phyloP scores from a whole-genome alignment of 2,888 invertebrate species.

The Leptopilina syphax region DNA sequence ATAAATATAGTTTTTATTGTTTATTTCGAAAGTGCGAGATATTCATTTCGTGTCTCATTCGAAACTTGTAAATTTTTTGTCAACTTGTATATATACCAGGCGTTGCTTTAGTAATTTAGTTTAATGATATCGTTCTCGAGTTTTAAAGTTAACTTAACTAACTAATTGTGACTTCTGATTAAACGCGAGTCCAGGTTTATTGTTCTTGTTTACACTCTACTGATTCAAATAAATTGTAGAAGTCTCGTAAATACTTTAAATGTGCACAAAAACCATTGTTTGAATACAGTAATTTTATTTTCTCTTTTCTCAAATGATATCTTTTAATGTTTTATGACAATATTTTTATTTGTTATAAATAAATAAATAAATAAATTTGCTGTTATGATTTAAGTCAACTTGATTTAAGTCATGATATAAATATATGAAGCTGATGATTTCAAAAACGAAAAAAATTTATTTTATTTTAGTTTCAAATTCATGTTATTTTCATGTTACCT shows the following conservation, averaged over 20 bases:
- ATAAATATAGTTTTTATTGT: background rate
- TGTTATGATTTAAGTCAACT: no score
- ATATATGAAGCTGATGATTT: no score
- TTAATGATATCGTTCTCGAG: slow-evolving; percentile 12
- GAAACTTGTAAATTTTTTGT: background rate
- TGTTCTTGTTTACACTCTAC: slow-evolving; percentile 6
- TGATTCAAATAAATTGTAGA: background rate
- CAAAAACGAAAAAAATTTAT: no score
- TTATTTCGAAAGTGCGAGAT: background rate
- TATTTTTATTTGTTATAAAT: no score
- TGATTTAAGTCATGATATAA: no score
- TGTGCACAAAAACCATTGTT: no score
- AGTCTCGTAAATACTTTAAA: background rate
- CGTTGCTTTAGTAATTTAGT: background rate
- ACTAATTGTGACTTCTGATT: slow-evolving; percentile 10
- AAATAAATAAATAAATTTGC: no score
- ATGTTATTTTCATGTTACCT: no score
- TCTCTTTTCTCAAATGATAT: no score
- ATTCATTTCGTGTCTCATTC: background rate
- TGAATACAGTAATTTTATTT: no score
- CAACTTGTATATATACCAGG: background rate
- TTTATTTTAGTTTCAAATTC: no score
- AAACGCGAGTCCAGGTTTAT: slow-evolving; percentile 3
- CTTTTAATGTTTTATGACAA: no score
- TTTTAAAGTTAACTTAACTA: slow-evolving; percentile 13